Conservation (phyloP, 2,113 vertebrate species). For the Dicrurus megarhynchus region DNA sequence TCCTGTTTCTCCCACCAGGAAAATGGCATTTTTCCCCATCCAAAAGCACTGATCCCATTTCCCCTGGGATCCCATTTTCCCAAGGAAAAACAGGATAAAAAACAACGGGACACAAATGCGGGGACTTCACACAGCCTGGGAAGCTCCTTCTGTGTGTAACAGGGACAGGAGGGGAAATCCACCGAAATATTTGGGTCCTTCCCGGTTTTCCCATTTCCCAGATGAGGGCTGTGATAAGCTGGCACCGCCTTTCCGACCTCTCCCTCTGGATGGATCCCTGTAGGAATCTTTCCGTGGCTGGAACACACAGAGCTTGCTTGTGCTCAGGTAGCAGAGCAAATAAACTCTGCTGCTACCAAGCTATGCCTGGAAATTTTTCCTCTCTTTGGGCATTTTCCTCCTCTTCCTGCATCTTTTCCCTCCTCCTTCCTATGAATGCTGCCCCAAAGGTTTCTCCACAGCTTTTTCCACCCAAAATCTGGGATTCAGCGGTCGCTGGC, state of each 20-base stretch:
- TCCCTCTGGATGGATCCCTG: not conserved
- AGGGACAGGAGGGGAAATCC: not conserved
- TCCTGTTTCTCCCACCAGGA: not conserved
- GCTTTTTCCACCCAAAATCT: not conserved
- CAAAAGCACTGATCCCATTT: not conserved
- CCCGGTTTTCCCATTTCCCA: not conserved
- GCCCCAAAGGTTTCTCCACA: not conserved
- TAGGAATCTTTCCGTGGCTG: not conserved
- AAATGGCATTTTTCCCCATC: not conserved
- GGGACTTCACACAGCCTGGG: no score
- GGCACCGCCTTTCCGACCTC: not conserved
- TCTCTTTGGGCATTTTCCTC: not conserved
- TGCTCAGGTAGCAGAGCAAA: slow-evolving; percentile 13
- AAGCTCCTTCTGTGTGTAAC: not conserved
- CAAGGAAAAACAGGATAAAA: not conserved
- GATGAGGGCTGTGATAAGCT: not conserved
- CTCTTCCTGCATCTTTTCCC: not conserved
- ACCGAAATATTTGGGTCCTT: accelerated
- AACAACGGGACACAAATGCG: accelerated
- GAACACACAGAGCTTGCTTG: not conserved
- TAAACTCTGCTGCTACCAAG: not conserved
- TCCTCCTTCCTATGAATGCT: not conserved
- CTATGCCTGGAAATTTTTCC: not conserved
- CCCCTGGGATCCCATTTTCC: not conserved
- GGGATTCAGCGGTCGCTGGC: not conserved